Conservation (phyloP, 2,797 vertebrate genomes). For the Synaphobranchus kaupii region DNA sequence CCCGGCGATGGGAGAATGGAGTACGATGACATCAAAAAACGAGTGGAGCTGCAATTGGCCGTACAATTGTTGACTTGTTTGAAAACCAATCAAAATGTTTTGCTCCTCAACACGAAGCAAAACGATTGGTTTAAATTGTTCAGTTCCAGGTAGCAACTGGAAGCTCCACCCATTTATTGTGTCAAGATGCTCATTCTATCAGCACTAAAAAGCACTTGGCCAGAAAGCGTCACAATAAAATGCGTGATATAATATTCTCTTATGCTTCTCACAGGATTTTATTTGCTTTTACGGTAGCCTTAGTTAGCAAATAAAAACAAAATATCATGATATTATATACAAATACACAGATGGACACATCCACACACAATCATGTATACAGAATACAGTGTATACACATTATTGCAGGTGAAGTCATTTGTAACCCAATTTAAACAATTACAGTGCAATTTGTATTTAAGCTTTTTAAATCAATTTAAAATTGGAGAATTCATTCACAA, state of each 20-base stretch:
- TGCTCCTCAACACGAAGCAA: neutral
- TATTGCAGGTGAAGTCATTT: neutral
- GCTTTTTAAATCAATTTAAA: neutral
- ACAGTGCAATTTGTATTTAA: conserved; percentile 18
- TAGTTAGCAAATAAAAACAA: neutral
- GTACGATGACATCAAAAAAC: neutral
- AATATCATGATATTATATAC: neutral
- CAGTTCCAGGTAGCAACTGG: neutral
- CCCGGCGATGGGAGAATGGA: neutral
- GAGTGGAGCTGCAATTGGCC: neutral
- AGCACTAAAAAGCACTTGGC: neutral
- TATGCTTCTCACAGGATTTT: neutral
- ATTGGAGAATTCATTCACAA: neutral
- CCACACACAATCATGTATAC: conserved; percentile 18
- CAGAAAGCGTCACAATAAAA: neutral
- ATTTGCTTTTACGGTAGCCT: neutral
- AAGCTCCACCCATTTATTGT: neutral
- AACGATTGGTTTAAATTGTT: neutral
- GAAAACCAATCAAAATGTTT: neutral
- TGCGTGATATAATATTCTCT: neutral
- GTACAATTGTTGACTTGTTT: neutral
- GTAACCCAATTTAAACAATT: conserved; percentile 16
- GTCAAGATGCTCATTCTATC: neutral
- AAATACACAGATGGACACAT: conserved; percentile 21
- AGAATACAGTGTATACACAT: neutral